phyloP scores from a whole-genome alignment of 2,888 invertebrate genomes.

The Leptodirus hochenwartii region DNA sequence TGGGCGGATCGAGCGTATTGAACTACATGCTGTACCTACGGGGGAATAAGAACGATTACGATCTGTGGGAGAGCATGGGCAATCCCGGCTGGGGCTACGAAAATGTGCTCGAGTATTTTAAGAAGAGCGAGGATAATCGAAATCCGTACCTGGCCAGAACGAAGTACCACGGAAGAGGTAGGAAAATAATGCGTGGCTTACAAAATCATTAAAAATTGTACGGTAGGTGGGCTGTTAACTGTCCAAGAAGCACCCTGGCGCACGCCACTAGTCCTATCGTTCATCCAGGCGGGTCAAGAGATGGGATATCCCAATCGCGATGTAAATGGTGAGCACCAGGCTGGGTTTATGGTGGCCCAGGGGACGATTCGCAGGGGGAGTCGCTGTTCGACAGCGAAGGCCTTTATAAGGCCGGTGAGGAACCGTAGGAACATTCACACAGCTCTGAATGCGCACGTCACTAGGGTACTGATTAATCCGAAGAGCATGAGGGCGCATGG shows the following conservation, averaged over 20 bases:
- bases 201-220: no score
- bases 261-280: constrained; percentile 64
- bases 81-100: constrained; percentile 81
- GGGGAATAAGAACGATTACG: constrained; percentile 66
- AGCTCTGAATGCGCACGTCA: constrained; percentile 63
- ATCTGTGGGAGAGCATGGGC: constrained; percentile 67
- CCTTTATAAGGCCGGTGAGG: constrained; percentile 63
- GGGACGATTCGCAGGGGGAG: constrained; percentile 68
- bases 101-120: constrained; percentile 72
- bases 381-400: constrained; percentile 75
- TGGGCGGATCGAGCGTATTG: constrained; percentile 73
- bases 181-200: constrained; percentile 48
- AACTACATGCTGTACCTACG: constrained; percentile 86
- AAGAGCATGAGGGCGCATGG: constrained; percentile 56
- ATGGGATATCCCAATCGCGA: constrained; percentile 71
- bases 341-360: constrained; percentile 75
- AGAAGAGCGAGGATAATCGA: constrained; percentile 75
- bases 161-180: constrained; percentile 52
- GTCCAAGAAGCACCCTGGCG: constrained; percentile 75
- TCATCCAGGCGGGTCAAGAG: constrained; percentile 65
- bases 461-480: constrained; percentile 56
- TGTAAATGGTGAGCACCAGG: constrained; percentile 62
- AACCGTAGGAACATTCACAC: constrained; percentile 62
- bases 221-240: no score
- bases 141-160: constrained; percentile 62